A percentile compares a stretch with the other conserved stretches of the same genome.
Evolutionary conservation across 2,113 vertebrate species (phyloP).

Genomic region (Pyrgilauda ruficollis): DNA sequence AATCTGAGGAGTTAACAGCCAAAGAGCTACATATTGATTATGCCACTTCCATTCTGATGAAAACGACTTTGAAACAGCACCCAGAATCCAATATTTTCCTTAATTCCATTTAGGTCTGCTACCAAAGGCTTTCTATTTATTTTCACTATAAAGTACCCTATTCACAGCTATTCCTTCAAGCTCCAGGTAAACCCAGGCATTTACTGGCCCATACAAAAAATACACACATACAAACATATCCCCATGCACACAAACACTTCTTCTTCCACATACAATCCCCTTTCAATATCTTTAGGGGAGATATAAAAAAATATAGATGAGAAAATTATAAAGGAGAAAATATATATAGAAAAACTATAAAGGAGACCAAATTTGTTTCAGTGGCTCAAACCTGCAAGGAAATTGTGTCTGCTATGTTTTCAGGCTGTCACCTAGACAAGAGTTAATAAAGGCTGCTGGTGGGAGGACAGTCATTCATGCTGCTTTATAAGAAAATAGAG

Average conservation of each 20-base stretch:
- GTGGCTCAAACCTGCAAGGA: background rate
- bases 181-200: background rate
- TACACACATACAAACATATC: background rate
- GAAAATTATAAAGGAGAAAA: too few species aligned
- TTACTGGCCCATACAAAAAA: background rate
- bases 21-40: slow-evolving; percentile 49
- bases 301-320: too few species aligned
- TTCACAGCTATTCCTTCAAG: background rate
- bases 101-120: background rate
- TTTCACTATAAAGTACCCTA: background rate
- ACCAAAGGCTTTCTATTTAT: background rate
- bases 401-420: background rate
- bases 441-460: background rate
- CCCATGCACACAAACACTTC: background rate
- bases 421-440: background rate
- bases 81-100: background rate
- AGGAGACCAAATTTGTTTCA: background rate
- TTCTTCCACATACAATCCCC: background rate
- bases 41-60: background rate
- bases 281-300: background rate
- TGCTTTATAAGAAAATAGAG: background rate
- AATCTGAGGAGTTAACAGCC: slow-evolving; percentile 23
- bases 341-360: background rate
- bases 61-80: background rate
- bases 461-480: background rate